A percentile compares a stretch with the other conserved stretches of the same genome.
Evolutionary conservation across 2,888 invertebrate species (phyloP).

Genomic region (Plebejus argus): DNA sequence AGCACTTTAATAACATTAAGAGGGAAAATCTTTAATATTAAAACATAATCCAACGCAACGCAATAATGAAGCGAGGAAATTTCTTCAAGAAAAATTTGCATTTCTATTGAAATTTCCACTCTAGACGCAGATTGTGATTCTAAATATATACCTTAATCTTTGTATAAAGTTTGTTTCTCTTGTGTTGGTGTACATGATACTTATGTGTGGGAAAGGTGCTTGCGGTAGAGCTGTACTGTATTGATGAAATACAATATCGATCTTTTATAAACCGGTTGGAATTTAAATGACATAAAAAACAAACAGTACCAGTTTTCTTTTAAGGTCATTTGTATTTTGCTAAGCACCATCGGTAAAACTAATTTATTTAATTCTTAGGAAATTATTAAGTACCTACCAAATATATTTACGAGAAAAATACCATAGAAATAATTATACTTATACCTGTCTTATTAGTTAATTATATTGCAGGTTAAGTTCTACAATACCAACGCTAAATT

Average conservation of each 20-base stretch:
- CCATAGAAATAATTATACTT: too few relatives aligned
- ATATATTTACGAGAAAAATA: too few relatives aligned
- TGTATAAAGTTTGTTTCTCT: slow-evolving; percentile 55
- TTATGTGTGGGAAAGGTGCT: slow-evolving; percentile 48
- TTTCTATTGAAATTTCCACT: slow-evolving; percentile 79
- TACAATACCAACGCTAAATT: too few relatives aligned
- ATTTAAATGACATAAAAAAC: not conserved
- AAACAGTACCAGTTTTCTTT: not conserved
- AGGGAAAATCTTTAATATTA: slow-evolving; percentile 28
- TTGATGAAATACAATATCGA: slow-evolving; percentile 35
- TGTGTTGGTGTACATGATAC: slow-evolving; percentile 46
- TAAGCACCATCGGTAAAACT: too few relatives aligned
- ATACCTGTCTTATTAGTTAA: too few relatives aligned
- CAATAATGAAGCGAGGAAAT: slow-evolving; percentile 64
- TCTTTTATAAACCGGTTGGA: not conserved
- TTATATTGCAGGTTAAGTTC: too few relatives aligned
- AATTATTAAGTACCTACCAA: too few relatives aligned
- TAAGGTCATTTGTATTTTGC: too few relatives aligned
- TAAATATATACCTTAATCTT: slow-evolving; percentile 71
- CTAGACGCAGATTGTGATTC: slow-evolving; percentile 70
- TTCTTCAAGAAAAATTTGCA: slow-evolving; percentile 72
- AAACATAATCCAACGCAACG: slow-evolving; percentile 29
- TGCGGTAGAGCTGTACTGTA: slow-evolving; percentile 37
- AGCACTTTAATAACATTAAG: slow-evolving; percentile 16
- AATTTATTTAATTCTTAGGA: too few relatives aligned